Evolutionary conservation across 2,113 vertebrate species (phyloP).

Genomic region (Sorex araneus): DNA sequence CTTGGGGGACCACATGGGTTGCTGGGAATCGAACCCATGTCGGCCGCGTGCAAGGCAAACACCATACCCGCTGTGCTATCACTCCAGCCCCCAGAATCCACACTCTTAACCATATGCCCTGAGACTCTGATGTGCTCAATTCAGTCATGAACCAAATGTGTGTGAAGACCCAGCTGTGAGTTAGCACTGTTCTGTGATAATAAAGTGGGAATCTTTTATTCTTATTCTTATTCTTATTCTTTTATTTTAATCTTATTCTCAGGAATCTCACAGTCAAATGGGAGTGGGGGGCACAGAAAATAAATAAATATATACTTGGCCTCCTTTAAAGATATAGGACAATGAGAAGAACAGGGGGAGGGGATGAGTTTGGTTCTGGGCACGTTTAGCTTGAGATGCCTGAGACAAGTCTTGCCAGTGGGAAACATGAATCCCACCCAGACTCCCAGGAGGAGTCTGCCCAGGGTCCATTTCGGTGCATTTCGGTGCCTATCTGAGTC

Average conservation of each 20-base stretch:
- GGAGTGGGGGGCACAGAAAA: background rate
- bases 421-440: no score
- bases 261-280: background rate
- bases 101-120: background rate
- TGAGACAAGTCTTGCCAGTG: background rate
- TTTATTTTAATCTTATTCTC: no score
- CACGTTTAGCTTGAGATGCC: background rate
- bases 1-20: no score
- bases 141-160: background rate
- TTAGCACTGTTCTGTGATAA: background rate
- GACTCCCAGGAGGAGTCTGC: no score
- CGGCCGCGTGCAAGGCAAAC: no score
- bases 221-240: no score
- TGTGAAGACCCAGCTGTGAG: background rate
- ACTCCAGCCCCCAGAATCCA: background rate
- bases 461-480: no score
- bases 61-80: background rate
- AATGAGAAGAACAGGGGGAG: no score
- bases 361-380: background rate
- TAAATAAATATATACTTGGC: background rate
- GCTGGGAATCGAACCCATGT: no score
- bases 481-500: no score
- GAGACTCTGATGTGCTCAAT: background rate
- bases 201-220: no score
- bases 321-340: background rate